A percentile compares a stretch with the other conserved stretches of the same genome.
Evolutionary conservation across 2,888 invertebrate species (phyloP).

Genomic region (Sicus ferrugineus): DNA sequence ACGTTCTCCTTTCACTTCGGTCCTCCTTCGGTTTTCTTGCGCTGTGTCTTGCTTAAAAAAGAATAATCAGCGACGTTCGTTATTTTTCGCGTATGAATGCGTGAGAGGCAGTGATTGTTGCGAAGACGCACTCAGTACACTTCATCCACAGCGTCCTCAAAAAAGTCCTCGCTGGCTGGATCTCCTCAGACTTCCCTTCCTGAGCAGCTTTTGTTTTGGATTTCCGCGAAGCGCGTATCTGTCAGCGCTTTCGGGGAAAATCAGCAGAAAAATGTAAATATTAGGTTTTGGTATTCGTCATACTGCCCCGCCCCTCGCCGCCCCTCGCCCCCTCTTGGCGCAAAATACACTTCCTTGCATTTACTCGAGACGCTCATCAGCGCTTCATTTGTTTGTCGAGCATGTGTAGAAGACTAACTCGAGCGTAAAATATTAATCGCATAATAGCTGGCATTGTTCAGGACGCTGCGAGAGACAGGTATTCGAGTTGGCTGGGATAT

Average conservation of each 20-base stretch:
- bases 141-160: not conserved
- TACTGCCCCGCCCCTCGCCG: not conserved
- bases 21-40: not conserved
- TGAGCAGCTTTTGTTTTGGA: conserved; percentile 37
- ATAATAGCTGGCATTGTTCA: conserved; percentile 61
- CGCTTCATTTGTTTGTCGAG: conserved; percentile 42
- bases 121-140: not conserved
- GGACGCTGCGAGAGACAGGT: conserved; percentile 18
- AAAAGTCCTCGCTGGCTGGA: not conserved
- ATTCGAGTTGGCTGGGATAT: not conserved
- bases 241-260: conserved; percentile 24
- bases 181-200: conserved; percentile 2
- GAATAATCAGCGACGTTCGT: conserved; percentile 23
- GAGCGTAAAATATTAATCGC: conserved; percentile 60
- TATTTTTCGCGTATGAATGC: conserved; percentile 34
- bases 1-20: not conserved
- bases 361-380: conserved; percentile 29
- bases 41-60: not conserved
- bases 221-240: conserved; percentile 31
- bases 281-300: conserved; percentile 34
- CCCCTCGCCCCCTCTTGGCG: not conserved
- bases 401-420: conserved; percentile 54
- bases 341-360: conserved; percentile 25
- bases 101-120: conserved; percentile 27
- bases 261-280: conserved; percentile 39